phyloP scores from a whole-genome alignment of 1,140 invertebrate genomes.

The Halesus radiatus region DNA sequence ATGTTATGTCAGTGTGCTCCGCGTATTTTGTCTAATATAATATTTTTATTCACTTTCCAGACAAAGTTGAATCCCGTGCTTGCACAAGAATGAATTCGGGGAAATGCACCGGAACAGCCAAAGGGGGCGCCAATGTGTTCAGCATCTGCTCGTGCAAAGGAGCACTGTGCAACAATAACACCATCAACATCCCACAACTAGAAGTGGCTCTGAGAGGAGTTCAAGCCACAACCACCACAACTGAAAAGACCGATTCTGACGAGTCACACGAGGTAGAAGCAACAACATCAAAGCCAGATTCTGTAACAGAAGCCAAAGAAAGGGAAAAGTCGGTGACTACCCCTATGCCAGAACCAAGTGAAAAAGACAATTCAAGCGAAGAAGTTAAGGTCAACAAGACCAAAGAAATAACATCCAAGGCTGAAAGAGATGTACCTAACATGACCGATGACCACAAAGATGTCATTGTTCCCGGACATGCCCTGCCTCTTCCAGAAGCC shows the following conservation, averaged over 20 bases:
- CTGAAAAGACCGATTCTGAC: neutral
- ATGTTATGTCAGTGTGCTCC: too few relatives aligned
- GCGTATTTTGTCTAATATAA: neutral
- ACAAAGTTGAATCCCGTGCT: conserved; percentile 62
- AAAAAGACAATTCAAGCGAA: neutral
- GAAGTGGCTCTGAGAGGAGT: neutral
- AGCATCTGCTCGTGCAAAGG: conserved; percentile 70
- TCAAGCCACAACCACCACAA: neutral
- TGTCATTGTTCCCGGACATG: conserved; percentile 28
- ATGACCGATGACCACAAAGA: conserved; percentile 14
- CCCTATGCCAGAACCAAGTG: neutral
- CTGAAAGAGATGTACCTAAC: conserved; percentile 3
- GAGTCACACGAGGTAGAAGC: neutral
- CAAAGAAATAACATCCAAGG: conserved; percentile 13
- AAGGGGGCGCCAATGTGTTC: conserved; percentile 66
- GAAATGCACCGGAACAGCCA: conserved; percentile 66
- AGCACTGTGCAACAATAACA: conserved; percentile 68
- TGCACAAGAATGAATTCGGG: conserved; percentile 68
- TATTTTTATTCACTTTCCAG: neutral
- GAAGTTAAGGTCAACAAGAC: conserved; percentile 9
- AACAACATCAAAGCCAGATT: conserved; percentile 23
- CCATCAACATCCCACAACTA: neutral
- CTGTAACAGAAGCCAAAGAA: neutral
- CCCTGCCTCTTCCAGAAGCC: conserved; percentile 47
- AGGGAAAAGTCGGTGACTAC: neutral